Conservation (phyloP, 2,888 invertebrate species). For the Abrostola tripartita region DNA sequence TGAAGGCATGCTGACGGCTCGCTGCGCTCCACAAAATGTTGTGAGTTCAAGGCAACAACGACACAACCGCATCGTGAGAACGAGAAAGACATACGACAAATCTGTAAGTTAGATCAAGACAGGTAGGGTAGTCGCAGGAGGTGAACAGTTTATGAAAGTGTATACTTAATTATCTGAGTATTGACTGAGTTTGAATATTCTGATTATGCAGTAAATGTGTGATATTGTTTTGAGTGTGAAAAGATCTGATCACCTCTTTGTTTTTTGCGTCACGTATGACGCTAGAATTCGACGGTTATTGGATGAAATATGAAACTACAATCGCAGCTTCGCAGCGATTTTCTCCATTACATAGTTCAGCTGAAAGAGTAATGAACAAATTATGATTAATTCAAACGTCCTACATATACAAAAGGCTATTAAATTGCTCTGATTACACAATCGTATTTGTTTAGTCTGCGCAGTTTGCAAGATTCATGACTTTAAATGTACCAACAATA, state of each 20-base stretch:
- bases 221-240: constrained; percentile 21
- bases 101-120: constrained; percentile 10
- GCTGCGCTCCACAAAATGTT: constrained; percentile 53
- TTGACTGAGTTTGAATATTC: constrained; percentile 41
- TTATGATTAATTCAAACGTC: no score
- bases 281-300: neutral
- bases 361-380: no score
- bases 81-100: constrained; percentile 14
- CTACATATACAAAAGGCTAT: no score
- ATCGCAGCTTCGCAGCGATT: neutral
- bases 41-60: constrained; percentile 53
- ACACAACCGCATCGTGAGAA: constrained; percentile 14
- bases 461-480: no score
- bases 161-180: constrained; percentile 52
- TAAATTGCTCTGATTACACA: no score
- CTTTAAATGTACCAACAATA: no score
- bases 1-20: constrained; percentile 51
- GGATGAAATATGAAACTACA: neutral
- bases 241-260: constrained; percentile 9
- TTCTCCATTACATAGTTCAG: no score
- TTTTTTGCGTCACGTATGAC: constrained; percentile 8
- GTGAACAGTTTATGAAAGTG: constrained; percentile 59
- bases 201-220: constrained; percentile 28
- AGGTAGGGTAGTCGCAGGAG: constrained; percentile 34
- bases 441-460: no score